phyloP scores from a whole-genome alignment of 2,797 vertebrate species.

The Macrochelys suwanniensis region DNA sequence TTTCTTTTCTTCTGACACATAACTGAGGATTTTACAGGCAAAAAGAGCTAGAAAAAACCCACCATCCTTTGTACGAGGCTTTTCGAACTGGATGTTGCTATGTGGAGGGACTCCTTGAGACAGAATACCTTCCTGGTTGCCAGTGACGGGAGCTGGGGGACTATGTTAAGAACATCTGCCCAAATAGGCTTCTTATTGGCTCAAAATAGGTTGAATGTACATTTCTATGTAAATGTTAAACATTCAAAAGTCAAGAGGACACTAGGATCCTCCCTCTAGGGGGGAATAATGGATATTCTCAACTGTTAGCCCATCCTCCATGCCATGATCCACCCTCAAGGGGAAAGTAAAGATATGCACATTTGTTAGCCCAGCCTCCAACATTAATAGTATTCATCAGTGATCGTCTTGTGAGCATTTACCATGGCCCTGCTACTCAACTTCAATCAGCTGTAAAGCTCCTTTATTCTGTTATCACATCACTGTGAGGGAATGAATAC shows the following conservation, averaged over 20 bases:
- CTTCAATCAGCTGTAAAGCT: slow-evolving; percentile 80
- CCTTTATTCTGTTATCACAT: slow-evolving; percentile 80
- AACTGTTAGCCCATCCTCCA: slow-evolving; percentile 40
- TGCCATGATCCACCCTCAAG: slow-evolving; percentile 38
- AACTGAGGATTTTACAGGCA: background rate
- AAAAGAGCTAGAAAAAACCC: background rate
- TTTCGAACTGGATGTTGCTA: background rate
- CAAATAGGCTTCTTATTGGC: background rate
- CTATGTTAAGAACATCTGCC: too few relatives aligned
- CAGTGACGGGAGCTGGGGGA: too few relatives aligned
- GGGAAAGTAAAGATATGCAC: slow-evolving; percentile 39
- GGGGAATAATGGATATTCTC: slow-evolving; percentile 14
- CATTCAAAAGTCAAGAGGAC: background rate
- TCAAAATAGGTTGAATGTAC: background rate
- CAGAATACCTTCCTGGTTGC: too few relatives aligned
- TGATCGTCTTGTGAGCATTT: slow-evolving; percentile 65
- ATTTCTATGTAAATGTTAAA: background rate
- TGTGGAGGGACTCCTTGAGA: background rate
- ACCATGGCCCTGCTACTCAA: slow-evolving; percentile 75
- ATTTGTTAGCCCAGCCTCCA: slow-evolving; percentile 66
- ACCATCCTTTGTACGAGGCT: background rate
- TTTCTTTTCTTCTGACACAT: background rate
- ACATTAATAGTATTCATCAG: slow-evolving; percentile 71
- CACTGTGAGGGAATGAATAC: slow-evolving; percentile 68
- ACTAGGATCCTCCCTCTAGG: background rate